Conservation (phyloP, 2,888 invertebrate genomes). For the Apamea crenata region DNA sequence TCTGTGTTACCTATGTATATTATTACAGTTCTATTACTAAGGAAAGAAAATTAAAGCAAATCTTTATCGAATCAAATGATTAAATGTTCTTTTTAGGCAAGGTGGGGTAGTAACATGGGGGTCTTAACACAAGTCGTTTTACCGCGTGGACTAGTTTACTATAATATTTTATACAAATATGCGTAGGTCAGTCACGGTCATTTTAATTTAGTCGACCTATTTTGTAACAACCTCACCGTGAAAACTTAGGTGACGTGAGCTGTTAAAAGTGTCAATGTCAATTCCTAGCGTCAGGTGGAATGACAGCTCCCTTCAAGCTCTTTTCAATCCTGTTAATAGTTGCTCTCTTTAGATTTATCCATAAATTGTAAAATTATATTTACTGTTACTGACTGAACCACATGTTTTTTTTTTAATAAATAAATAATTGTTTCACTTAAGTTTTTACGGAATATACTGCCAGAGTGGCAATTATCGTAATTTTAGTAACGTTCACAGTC, state of each 20-base stretch:
- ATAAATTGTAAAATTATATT: neutral
- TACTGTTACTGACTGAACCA: neutral
- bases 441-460: neutral
- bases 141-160: constrained; percentile 6
- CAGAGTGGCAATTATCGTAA: neutral
- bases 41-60: constrained; percentile 65
- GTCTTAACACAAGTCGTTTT: constrained; percentile 40
- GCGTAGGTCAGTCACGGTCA: neutral
- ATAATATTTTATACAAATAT: constrained; percentile 32
- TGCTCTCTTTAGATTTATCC: neutral
- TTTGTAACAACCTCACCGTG: neutral
- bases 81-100: constrained; percentile 65
- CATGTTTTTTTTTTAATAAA: neutral
- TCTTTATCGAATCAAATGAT: constrained; percentile 50
- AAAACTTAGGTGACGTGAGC: neutral
- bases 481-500: neutral
- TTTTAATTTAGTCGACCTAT: neutral
- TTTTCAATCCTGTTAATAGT: neutral
- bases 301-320: neutral
- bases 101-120: constrained; percentile 63
- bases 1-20: constrained; percentile 81
- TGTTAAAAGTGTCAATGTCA: neutral
- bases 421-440: neutral
- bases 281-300: no score
- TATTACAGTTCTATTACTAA: constrained; percentile 73